Conservation (phyloP, 64 coral and sea anemone genomes). For the Montipora sp. region DNA sequence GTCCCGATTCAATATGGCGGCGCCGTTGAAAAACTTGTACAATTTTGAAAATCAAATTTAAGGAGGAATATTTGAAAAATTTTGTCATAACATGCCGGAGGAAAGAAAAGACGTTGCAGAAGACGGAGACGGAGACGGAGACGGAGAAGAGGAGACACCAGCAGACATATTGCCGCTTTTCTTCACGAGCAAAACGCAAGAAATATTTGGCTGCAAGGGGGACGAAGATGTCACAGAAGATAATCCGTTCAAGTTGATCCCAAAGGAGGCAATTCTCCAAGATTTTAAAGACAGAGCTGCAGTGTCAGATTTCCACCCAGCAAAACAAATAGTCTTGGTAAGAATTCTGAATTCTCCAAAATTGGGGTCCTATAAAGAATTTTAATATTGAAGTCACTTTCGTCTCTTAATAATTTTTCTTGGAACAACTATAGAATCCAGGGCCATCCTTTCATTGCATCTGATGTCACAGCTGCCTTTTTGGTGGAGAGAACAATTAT, state of each 20-base stretch:
- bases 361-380: too few relatives aligned
- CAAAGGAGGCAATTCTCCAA: conserved; percentile 84
- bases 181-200: conserved; percentile 98
- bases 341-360: too few relatives aligned
- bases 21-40: not conserved
- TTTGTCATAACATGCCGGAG: conserved; percentile 72
- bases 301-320: conserved; percentile 98
- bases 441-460: too few relatives aligned
- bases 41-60: not conserved
- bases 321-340: conserved; percentile 91
- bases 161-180: conserved; percentile 96
- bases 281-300: conserved; percentile 98
- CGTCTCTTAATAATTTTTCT: too few relatives aligned
- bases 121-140: conserved; percentile 49
- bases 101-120: conserved; percentile 74
- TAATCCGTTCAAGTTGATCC: conserved; percentile 86
- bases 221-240: conserved; percentile 98
- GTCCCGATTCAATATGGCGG: conserved; percentile 86
- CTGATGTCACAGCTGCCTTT: too few relatives aligned
- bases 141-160: conserved; percentile 71
- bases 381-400: too few relatives aligned
- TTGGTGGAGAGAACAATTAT: too few relatives aligned
- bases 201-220: conserved; percentile 95
- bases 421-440: too few relatives aligned
- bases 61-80: not conserved